Evolutionary conservation across 2,113 vertebrate genomes (phyloP).

Genomic region (Hoplias malabaricus): DNA sequence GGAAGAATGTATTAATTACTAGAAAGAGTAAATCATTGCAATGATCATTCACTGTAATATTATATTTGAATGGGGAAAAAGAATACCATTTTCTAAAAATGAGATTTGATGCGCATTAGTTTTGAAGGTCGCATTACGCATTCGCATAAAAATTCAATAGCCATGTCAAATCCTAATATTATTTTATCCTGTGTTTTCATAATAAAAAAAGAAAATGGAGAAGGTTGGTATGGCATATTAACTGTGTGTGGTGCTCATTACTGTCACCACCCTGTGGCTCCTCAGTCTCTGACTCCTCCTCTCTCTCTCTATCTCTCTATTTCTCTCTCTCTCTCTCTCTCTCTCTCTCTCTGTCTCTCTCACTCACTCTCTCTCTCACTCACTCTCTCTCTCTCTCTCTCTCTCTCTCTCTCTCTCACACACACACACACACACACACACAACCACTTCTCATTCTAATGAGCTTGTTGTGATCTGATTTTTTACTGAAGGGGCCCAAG

Average conservation of each 20-base stretch:
- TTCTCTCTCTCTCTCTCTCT: conserved; percentile 10
- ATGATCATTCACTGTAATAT: conserved; percentile 24
- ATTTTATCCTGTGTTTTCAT: conserved; percentile 19
- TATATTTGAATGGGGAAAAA: background rate
- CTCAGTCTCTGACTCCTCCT: conserved; percentile 2
- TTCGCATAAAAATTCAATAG: conserved; percentile 17
- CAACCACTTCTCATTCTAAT: conserved; percentile 15
- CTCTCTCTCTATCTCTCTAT: background rate
- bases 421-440: too few relatives aligned
- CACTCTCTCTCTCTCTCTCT: background rate
- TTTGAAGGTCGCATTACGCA: conserved; percentile 6
- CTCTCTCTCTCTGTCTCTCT: background rate
- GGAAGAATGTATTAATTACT: background rate
- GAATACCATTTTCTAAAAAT: background rate
- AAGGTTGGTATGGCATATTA: conserved; percentile 22
- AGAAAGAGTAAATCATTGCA: conserved; percentile 3
- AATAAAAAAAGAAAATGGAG: conserved; percentile 2
- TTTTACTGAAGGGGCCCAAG: conserved; percentile 19
- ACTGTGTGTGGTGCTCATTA: conserved; percentile 38
- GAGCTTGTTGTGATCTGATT: conserved; percentile 43
- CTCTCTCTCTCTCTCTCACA: conserved; percentile 15
- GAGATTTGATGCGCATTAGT: conserved; percentile 23
- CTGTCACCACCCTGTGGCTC: conserved; percentile 20
- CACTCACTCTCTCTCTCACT: conserved; percentile 2
- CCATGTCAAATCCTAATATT: conserved; percentile 20